Evolutionary conservation across 2,113 vertebrate species (phyloP), one percentile per base, ranked within the genome.

Genomic region (Chlorodrepanis virens): DNA sequence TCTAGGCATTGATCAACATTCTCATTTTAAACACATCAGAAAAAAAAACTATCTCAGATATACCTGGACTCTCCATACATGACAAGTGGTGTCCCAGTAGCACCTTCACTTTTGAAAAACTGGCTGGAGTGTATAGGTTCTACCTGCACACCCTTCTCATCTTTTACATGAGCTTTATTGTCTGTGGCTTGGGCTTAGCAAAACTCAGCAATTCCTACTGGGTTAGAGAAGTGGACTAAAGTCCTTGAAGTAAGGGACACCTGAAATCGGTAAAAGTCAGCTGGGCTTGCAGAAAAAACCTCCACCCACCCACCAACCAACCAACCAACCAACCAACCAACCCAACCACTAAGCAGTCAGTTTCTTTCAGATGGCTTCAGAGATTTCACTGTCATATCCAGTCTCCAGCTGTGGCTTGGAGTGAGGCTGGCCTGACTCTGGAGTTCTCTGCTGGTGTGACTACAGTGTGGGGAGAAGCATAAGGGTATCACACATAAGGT

Each of bases 41-140:
- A 25, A 65, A 57, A 57, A 71, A 37, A 56, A 29, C 7, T 68
- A 13, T 60, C 91, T 87, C 37, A 59, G 19, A 28, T 60, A 56
- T 14, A 42, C 12, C 5, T 60, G 21, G 22, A 40, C 11, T 59
- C 12, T 70, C 35, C 40, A 57, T 47, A 23, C 2, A 13, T 44
- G 19, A 21, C 44, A 37, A 2, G 22, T 59, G 11, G 9, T 40
- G 6, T 59, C 21, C 23, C 72, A 70, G 14, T 21, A 78, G 9
- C 35, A 53, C 61, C 24, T 47, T 19, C 9, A 35, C 15, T 69
- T 78, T 45, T 67, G 45, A 50, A 69, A 81, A 52, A 37, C 8
- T 37, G 37, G 2, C 11, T 44, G 65, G 25, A 70, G 1, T 44
- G 10, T 52, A 10, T 0, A 2, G 14, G 5, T 5, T 12, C 24